Percentiles rank a stretch among this genome's conserved stretches.
Evolutionary conservation across 1,140 invertebrate genomes (phyloP).

Genomic region (Neuroterus valhalla): DNA sequence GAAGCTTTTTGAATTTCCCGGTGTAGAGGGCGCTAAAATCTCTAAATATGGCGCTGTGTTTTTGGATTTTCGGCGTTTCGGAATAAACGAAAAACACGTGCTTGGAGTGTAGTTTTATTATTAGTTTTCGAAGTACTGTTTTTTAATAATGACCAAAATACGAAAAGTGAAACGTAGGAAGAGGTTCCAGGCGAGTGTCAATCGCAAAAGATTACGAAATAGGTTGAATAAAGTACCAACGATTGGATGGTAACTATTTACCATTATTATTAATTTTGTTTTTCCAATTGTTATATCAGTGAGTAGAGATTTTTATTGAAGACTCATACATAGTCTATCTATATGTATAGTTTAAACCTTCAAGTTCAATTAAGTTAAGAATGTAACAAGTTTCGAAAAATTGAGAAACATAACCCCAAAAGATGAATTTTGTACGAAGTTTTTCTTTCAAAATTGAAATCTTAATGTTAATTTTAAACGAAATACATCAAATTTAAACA

Average conservation of each 20-base stretch:
- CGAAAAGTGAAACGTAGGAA: conserved; percentile 9
- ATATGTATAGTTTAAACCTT: too few relatives aligned
- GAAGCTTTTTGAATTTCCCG: neutral
- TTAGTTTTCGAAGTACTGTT: neutral
- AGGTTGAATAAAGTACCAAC: neutral
- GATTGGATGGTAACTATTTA: neutral
- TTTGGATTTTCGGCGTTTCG: neutral
- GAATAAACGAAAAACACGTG: neutral
- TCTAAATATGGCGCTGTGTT: neutral
- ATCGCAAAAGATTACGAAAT: conserved; percentile 10
- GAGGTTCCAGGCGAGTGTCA: conserved; percentile 3
- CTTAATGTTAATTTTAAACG: too few relatives aligned
- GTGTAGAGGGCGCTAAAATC: neutral
- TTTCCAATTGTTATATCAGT: neutral
- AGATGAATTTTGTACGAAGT: too few relatives aligned
- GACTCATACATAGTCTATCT: neutral
- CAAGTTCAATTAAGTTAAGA: too few relatives aligned
- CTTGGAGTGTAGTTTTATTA: neutral
- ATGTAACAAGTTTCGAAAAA: too few relatives aligned
- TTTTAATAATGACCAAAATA: conserved; percentile 24
- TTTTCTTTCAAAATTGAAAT: too few relatives aligned
- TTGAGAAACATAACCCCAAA: too few relatives aligned
- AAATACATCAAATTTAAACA: too few relatives aligned
- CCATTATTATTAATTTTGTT: neutral
- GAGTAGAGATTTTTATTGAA: neutral